Evolutionary conservation across 1,140 invertebrate species (phyloP), one percentile per base, ranked within the genome.

Genomic region (Cydia fagiglandana): DNA sequence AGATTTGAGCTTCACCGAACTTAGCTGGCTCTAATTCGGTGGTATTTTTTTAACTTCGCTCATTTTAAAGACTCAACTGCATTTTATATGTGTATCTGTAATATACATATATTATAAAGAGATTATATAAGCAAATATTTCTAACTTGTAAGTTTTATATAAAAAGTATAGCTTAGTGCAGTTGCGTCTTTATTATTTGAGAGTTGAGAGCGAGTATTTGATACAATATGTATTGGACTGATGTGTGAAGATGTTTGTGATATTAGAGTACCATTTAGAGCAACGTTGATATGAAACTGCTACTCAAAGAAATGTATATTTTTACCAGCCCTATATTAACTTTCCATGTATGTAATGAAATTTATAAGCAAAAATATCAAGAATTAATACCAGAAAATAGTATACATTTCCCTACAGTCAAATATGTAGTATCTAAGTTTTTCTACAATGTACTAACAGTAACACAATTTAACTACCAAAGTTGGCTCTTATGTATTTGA

Each of bases 161-260:
- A 61, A 12, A 61, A 61, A 10, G 9, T 24, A 17, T 20, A 56
- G 2, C 17, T 20, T 61, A 61, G 10, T 61, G 56, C 20, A 24
- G 56, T 20, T 61, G 56, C 56, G 56, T 61, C 56, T 61, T 61
- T 61, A 61, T 61, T 10, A 7, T 61, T 10, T 17, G n/a, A 17
- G 20, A 61, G 56, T 20, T 17, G n/a, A 56, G 17, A 61, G 56
- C 9, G 56, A 61, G 24, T 12, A 10, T 73, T 74, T 70, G 47
- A 76, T 77, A 78, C 73, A 79, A 77, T 77, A 76, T 78, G 78
- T 80, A 80, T 81, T 73, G 34, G 86, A 89, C 88, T 89, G 88
- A 88, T 85, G 86, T 87, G 83, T 85, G 83, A 81, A 80, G 82
- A 81, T 82, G 87, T 80, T 85, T 90, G 88, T 90, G 88, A 90